Percentiles rank a stretch among this genome's conserved stretches.
Conservation (phyloP, 1,140 invertebrate genomes). For the Drosophila albomicans region DNA sequence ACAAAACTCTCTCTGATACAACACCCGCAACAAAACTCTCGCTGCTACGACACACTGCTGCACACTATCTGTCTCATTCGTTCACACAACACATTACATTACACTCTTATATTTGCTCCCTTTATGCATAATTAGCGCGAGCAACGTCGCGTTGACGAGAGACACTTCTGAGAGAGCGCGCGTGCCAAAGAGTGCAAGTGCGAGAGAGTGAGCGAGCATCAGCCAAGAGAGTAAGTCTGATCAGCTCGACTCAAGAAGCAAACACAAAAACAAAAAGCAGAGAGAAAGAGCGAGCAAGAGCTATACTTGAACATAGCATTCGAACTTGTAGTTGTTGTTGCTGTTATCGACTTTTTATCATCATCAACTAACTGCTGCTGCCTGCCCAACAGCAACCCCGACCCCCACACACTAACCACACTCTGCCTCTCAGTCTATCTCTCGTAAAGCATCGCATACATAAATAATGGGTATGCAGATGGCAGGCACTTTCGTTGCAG, state of each 20-base stretch:
- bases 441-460: constrained; percentile 22
- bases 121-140: constrained; percentile 17
- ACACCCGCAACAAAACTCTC: constrained; percentile 16
- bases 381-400: too few relatives aligned
- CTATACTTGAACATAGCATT: constrained; percentile 9
- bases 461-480: constrained; percentile 84
- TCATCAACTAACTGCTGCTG: constrained; percentile 11
- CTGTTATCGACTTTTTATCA: constrained; percentile 5
- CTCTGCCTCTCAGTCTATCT: constrained; percentile 9
- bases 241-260: constrained; percentile 14
- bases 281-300: constrained; percentile 2
- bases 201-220: constrained; percentile 15
- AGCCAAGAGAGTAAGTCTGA: constrained; percentile 55
- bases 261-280: constrained; percentile 25
- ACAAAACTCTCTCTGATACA: constrained; percentile 7
- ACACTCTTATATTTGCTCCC: neutral
- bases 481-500: constrained; percentile 79
- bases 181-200: neutral
- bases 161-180: constrained; percentile 19
- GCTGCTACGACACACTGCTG: constrained; percentile 11
- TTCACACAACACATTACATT: neutral
- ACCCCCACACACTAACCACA: constrained; percentile 5
- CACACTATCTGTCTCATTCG: constrained; percentile 2
- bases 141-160: constrained; percentile 14
- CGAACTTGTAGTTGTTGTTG: constrained; percentile 53